Conservation (phyloP, 2,888 invertebrate species). For the Conomelus anceps region DNA sequence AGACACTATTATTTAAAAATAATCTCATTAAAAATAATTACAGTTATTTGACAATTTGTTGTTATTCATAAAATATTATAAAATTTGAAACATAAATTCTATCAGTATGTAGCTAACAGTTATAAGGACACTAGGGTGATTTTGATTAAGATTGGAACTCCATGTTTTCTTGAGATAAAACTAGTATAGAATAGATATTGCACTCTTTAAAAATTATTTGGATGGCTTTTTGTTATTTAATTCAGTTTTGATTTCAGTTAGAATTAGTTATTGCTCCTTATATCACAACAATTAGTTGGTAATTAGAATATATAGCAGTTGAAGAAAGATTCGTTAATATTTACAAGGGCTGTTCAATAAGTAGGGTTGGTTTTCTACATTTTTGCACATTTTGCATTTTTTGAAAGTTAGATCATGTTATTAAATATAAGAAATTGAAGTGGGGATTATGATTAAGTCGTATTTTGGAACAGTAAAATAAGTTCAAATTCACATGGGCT, state of each 20-base stretch:
- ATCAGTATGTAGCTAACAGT: no score
- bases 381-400: not conserved
- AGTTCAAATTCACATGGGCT: no score
- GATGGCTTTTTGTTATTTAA: not conserved
- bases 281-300: not conserved
- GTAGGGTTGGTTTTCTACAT: not conserved
- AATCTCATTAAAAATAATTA: no score
- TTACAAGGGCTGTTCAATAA: not conserved
- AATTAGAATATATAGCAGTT: not conserved
- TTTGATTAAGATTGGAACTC: not conserved
- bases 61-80: no score
- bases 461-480: no score
- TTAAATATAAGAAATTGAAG: not conserved
- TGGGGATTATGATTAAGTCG: no score
- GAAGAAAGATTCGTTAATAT: not conserved
- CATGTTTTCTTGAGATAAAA: no score
- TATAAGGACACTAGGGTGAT: no score
- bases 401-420: not conserved
- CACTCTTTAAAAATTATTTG: not conserved
- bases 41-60: no score
- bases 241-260: not conserved
- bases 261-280: not conserved
- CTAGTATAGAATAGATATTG: no score
- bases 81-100: no score
- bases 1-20: no score